Percentiles rank a stretch among this genome's conserved stretches.
phyloP scores from a whole-genome alignment of 2,113 vertebrate species.

The Apteryx mantelli region DNA sequence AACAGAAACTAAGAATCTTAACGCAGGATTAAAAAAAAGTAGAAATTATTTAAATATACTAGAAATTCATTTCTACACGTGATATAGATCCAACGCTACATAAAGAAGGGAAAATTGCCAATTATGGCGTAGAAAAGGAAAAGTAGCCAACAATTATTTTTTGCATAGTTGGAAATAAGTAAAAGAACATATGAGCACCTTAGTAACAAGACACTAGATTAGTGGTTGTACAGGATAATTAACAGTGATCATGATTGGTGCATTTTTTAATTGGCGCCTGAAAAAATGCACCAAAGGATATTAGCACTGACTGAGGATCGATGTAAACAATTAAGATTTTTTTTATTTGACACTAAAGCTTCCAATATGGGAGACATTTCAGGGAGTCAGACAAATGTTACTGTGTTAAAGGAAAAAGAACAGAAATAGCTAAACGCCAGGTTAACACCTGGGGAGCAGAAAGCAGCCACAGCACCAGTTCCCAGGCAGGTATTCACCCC shows the following conservation, averaged over 20 bases:
- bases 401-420: neutral
- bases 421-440: neutral
- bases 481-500: neutral
- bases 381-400: neutral
- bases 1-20: neutral
- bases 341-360: neutral
- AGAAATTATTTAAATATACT: neutral
- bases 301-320: neutral
- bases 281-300: neutral
- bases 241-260: neutral
- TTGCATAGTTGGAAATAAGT: neutral
- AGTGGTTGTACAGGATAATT: neutral
- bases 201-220: neutral
- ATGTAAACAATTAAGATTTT: fast-evolving
- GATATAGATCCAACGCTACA: neutral
- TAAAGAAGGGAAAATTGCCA: neutral
- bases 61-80: neutral
- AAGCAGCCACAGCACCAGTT: neutral
- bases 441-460: neutral
- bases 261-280: neutral
- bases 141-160: neutral
- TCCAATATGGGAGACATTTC: neutral
- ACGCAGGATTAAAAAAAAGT: neutral
- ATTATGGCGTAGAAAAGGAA: neutral
- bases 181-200: neutral